phyloP scores from a whole-genome alignment of 2,888 invertebrate genomes.

The Tipula unca region DNA sequence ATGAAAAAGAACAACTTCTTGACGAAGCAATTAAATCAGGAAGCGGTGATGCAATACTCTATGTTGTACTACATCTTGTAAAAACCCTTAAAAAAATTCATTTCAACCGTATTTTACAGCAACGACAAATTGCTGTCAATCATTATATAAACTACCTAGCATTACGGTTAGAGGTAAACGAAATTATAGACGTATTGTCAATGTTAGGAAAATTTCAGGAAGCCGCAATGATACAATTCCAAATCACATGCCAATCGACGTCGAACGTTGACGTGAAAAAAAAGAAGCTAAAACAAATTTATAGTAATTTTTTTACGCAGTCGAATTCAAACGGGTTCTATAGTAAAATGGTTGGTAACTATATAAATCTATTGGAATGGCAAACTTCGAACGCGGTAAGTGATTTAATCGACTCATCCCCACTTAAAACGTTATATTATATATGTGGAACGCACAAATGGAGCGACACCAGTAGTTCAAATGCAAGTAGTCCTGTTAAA shows the following conservation, averaged over 20 bases:
- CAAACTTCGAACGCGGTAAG: conserved; percentile 19
- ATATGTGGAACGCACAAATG: conserved; percentile 36
- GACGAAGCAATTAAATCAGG: conserved; percentile 62
- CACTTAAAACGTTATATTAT: conserved; percentile 35
- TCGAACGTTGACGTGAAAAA: conserved; percentile 39
- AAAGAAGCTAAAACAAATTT: conserved; percentile 42
- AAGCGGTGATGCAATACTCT: conserved; percentile 65
- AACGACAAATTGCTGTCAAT: conserved; percentile 60
- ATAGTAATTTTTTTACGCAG: conserved; percentile 46
- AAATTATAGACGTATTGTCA: conserved; percentile 63
- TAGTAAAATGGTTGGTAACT: conserved; percentile 43
- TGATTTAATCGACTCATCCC: conserved; percentile 31
- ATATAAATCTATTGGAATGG: conserved; percentile 43
- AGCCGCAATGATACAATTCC: conserved; percentile 48
- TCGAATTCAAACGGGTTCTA: conserved; percentile 42
- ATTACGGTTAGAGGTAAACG: conserved; percentile 54
- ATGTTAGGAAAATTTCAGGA: conserved; percentile 59
- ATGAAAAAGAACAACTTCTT: conserved; percentile 61
- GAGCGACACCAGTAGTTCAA: conserved; percentile 32
- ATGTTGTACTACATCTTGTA: conserved; percentile 67
- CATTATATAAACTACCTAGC: conserved; percentile 69
- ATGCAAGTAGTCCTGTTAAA: neutral
- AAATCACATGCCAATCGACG: conserved; percentile 33
- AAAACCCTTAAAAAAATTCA: conserved; percentile 62
- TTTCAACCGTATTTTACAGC: conserved; percentile 58